Conservation (phyloP, 2,113 vertebrate species). For the Oncorhynchus nerka region DNA sequence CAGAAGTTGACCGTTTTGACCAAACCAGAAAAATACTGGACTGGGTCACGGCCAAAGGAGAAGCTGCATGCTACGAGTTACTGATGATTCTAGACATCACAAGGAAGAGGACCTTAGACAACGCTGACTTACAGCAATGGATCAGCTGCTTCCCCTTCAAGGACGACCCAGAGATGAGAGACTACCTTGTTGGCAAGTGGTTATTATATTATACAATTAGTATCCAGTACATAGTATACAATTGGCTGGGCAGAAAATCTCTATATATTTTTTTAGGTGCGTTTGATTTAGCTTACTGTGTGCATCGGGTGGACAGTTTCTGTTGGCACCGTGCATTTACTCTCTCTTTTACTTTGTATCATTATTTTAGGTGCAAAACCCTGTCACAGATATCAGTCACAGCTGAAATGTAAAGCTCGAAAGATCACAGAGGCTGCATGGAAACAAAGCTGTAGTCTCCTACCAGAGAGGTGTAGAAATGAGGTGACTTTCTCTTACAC, state of each 20-base stretch:
- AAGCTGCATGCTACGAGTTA: not conserved
- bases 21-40: not conserved
- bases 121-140: not conserved
- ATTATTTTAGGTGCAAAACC: slow-evolving; percentile 23
- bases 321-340: not conserved
- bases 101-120: not conserved
- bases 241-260: not conserved
- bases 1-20: no score
- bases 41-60: not conserved
- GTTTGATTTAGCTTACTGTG: not conserved
- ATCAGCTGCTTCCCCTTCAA: not conserved
- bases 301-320: not conserved
- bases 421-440: slow-evolving; percentile 3
- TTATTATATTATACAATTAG: not conserved
- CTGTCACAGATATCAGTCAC: slow-evolving; percentile 27
- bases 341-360: not conserved
- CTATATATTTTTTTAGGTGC: not conserved
- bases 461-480: not conserved
- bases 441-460: not conserved
- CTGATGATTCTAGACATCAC: not conserved
- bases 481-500: slow-evolving; percentile 6
- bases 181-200: not conserved
- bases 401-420: slow-evolving; percentile 24
- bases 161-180: not conserved
- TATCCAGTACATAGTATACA: not conserved